phyloP scores from a whole-genome alignment of 2,797 vertebrate species.

The Momotus momota region DNA sequence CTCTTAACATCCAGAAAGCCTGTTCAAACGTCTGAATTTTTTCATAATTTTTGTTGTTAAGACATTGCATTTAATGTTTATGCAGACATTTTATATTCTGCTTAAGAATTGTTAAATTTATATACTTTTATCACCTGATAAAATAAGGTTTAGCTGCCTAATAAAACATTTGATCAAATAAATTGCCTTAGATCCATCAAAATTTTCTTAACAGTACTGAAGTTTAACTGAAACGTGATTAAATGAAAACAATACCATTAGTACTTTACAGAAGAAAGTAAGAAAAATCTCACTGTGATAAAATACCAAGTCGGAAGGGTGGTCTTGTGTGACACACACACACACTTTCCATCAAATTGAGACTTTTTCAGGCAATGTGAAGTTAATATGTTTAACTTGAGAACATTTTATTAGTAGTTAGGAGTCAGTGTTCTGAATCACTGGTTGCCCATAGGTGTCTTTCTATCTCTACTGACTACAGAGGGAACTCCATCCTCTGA shows the following conservation, averaged over 20 bases:
- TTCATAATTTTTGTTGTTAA: background rate
- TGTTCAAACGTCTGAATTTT: background rate
- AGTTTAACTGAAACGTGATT: background rate
- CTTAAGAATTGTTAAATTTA: background rate
- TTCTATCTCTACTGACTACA: background rate
- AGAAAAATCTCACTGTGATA: background rate
- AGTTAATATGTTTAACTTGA: background rate
- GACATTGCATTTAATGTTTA: background rate
- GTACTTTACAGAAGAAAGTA: background rate
- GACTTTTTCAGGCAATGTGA: background rate
- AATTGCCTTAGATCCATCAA: background rate
- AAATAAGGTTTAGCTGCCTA: background rate
- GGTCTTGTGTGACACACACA: background rate
- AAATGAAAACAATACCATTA: background rate
- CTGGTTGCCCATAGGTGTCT: background rate
- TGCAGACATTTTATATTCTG: background rate
- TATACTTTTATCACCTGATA: background rate
- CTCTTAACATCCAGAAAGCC: background rate
- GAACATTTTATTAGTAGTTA: background rate
- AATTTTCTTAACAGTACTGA: background rate
- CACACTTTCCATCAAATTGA: background rate
- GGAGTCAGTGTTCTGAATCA: background rate
- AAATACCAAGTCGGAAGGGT: background rate
- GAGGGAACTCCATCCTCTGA: background rate
- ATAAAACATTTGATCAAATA: background rate